Evolutionary conservation across 2,888 invertebrate species (phyloP).

Genomic region (Hypomecis punctinalis): DNA sequence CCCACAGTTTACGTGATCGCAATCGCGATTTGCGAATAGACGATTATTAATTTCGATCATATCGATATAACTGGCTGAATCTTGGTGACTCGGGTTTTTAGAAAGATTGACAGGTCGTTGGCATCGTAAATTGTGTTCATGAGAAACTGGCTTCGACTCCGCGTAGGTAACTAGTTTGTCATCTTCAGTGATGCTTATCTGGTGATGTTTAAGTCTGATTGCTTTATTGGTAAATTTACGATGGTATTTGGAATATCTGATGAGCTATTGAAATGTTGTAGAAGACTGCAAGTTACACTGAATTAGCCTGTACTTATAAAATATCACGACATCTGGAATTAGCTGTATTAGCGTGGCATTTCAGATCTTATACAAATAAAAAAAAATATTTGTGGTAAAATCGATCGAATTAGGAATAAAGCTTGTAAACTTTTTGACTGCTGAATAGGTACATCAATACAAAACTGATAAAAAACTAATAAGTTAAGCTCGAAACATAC

Average conservation of each 20-base stretch:
- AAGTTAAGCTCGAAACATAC: no score
- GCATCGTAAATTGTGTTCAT: conserved; percentile 50
- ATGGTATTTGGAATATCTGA: not conserved
- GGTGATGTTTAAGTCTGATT: conserved; percentile 4
- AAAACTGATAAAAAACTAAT: no score
- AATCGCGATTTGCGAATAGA: conserved; percentile 53
- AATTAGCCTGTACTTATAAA: no score
- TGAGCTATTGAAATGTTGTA: no score
- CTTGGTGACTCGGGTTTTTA: conserved; percentile 37
- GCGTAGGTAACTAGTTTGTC: conserved; percentile 20
- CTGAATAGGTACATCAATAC: no score
- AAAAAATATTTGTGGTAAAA: no score
- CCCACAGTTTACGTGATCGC: conserved; percentile 71
- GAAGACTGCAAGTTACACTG: no score
- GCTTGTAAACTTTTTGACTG: no score
- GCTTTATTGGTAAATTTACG: conserved; percentile 2
- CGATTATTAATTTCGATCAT: conserved; percentile 14
- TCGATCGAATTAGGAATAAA: no score
- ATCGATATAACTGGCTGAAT: conserved; percentile 13
- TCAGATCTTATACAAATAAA: no score
- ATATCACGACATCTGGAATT: no score
- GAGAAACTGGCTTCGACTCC: conserved; percentile 26
- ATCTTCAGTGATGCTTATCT: conserved; percentile 17
- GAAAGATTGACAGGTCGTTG: conserved; percentile 51
- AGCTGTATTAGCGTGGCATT: no score